phyloP scores from a whole-genome alignment of 2,888 invertebrate species.

The Synergus laeviventris region DNA sequence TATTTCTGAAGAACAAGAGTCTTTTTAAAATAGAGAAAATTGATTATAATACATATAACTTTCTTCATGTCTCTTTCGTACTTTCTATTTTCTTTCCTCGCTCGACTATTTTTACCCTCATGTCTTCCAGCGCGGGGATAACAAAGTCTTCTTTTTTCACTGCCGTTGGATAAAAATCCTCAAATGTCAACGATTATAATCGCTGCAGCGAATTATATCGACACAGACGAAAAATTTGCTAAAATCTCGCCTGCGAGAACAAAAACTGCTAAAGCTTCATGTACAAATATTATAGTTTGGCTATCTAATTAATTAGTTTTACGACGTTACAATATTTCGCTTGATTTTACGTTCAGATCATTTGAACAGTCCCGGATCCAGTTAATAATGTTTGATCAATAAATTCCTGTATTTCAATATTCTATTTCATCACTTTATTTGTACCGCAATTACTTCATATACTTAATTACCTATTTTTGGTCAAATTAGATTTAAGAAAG shows the following conservation, averaged over 20 bases:
- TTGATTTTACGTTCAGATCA: neutral
- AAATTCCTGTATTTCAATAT: neutral
- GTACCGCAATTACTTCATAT: neutral
- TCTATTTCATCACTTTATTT: neutral
- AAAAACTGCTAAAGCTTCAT: constrained; percentile 23
- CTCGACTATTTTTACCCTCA: constrained; percentile 17
- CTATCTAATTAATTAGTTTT: constrained; percentile 26
- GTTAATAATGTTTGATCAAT: neutral
- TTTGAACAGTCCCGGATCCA: constrained; percentile 4
- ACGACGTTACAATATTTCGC: constrained; percentile 1
- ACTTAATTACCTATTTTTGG: neutral
- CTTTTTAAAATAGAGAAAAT: neutral
- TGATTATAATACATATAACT: neutral
- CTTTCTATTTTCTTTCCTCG: neutral
- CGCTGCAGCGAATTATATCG: constrained; percentile 9
- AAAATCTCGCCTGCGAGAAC: constrained; percentile 28
- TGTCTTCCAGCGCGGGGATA: constrained; percentile 14
- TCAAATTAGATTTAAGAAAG: constrained; percentile 9
- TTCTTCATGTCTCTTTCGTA: neutral
- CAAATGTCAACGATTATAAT: constrained; percentile 24
- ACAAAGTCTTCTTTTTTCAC: constrained; percentile 1
- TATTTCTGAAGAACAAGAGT: neutral
- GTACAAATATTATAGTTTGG: constrained; percentile 32
- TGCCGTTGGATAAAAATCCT: constrained; percentile 10
- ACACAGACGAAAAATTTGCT: neutral